These are phyloP conservation scores for Daktulosphaira vitifoliae DNA, from an alignment of 1,140 invertebrate genomes.

Conservation along the genomic window DNA sequence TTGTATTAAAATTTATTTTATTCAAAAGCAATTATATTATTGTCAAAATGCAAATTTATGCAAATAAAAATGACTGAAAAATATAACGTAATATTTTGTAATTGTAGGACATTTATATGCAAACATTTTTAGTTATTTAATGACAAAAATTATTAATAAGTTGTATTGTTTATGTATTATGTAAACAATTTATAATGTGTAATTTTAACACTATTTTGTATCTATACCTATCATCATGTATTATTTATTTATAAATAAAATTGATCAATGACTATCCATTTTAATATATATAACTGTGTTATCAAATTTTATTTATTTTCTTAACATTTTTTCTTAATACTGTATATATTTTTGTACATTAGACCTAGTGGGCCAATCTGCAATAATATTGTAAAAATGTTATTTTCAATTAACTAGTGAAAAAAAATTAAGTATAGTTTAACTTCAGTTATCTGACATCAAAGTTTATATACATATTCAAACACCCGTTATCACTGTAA, in stretches of 20 bases:
- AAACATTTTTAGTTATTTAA: slow-evolving; percentile 7
- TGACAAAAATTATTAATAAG: neutral
- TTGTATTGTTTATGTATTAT: slow-evolving; percentile 7
- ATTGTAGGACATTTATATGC: slow-evolving; percentile 14
- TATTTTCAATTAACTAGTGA: too few species aligned
- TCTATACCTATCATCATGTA: slow-evolving; percentile 16
- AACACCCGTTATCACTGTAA: too few species aligned
- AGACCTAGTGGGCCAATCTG: too few species aligned
- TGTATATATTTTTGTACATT: too few species aligned
- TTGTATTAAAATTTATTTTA: neutral
- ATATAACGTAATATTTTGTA: slow-evolving; percentile 10
- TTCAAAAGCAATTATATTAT: neutral
- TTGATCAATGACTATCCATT: slow-evolving; percentile 21
- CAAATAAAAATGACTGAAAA: slow-evolving; percentile 26
- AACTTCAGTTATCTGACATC: too few species aligned
- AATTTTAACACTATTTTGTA: slow-evolving; percentile 10
- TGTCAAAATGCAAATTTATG: slow-evolving; percentile 18
- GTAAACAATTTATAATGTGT: slow-evolving; percentile 14
- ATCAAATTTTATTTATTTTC: too few species aligned
- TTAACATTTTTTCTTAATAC: too few species aligned
- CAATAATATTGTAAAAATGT: too few species aligned
- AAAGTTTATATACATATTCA: too few species aligned
- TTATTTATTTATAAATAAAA: slow-evolving; percentile 17
- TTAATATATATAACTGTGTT: slow-evolving; percentile 9
- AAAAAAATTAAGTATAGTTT: too few species aligned